Percentiles rank a stretch among this genome's conserved stretches.
phyloP scores from a whole-genome alignment of 2,797 vertebrate genomes.

The Eidolon dupreanum region DNA sequence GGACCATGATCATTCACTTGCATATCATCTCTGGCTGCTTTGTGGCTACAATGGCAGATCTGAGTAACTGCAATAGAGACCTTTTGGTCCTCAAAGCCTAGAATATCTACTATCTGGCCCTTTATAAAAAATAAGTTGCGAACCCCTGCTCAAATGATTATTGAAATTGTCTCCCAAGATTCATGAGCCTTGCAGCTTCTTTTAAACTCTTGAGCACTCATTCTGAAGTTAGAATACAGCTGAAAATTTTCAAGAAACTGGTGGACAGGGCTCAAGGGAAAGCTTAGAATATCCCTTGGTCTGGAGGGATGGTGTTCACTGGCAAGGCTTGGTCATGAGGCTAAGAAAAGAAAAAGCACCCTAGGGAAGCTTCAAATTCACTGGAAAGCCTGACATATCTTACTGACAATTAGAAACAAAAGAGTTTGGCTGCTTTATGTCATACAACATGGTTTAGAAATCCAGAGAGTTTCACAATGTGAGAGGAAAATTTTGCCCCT shows the following conservation, averaged over 20 bases:
- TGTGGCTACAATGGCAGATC: neutral
- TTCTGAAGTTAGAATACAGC: neutral
- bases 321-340: neutral
- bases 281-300: neutral
- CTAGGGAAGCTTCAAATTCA: neutral
- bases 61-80: neutral
- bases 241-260: neutral
- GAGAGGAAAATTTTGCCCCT: neutral
- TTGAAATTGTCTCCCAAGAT: slow-evolving; percentile 25
- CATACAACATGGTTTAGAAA: neutral
- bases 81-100: neutral
- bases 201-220: neutral
- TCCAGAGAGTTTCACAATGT: neutral
- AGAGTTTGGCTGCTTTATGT: neutral
- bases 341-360: neutral
- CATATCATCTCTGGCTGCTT: neutral
- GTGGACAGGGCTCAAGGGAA: neutral
- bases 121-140: neutral
- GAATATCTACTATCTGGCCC: neutral
- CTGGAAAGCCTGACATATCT: neutral
- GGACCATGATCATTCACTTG: neutral
- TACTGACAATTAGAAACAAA: slow-evolving; percentile 12
- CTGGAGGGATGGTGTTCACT: neutral
- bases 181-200: neutral
- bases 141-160: neutral